Percentiles rank a stretch among this genome's conserved stretches.
Conservation (phyloP, 2,113 vertebrate genomes). For the Tonatia bakeri region DNA sequence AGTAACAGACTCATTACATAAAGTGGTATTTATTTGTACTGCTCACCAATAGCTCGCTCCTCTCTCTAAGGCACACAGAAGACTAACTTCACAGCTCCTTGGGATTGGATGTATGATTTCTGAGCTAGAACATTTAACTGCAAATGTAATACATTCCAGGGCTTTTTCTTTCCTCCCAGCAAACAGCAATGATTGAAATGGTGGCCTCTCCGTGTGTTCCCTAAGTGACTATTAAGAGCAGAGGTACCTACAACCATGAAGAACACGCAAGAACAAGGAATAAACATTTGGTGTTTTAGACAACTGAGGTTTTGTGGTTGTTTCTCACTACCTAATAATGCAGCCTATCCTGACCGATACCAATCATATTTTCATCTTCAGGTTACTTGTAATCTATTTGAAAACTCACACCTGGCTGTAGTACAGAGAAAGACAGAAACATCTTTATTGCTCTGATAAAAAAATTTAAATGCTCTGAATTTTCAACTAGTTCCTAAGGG, state of each 20-base stretch:
- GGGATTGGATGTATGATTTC: background rate
- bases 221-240: constrained; percentile 18
- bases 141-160: background rate
- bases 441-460: background rate
- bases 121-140: background rate
- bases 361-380: background rate
- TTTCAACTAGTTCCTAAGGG: constrained; percentile 12
- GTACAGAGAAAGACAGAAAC: background rate
- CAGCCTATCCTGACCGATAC: background rate
- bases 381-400: background rate
- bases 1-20: background rate
- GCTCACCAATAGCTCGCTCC: background rate
- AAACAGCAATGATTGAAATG: constrained; percentile 7
- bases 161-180: background rate
- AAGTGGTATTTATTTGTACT: background rate
- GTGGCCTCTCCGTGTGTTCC: background rate
- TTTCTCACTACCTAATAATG: constrained; percentile 5
- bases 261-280: constrained; percentile 13
- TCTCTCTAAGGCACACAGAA: background rate
- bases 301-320: constrained; percentile 50
- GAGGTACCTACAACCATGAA: constrained; percentile 3
- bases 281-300: constrained; percentile 23
- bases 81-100: background rate
- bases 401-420: background rate
- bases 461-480: background rate